Base-by-base conservation (phyloP, 2,797 vertebrate species). In the Anguilla obscura region DNA sequence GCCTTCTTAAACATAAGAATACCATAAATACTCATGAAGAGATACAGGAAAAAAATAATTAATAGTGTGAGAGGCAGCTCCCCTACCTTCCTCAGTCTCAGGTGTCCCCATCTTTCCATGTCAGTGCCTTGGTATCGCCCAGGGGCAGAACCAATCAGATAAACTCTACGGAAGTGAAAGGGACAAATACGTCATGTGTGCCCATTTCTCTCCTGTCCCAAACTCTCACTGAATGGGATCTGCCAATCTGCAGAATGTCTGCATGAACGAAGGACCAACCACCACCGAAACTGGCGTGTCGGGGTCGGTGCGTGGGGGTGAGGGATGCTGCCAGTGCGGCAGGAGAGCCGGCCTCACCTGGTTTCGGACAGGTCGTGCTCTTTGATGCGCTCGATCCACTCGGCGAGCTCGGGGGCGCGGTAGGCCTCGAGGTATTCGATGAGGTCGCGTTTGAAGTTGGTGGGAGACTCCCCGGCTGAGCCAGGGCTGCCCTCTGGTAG, bases 91-190 rank as follows among this genome's bases (percentile, higher is more conserved):
- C 97, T 96, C 88, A 99, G 96, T 90, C 95, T 97, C 92, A 99
- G 96, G 92, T 99, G 99, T 86, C 99, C 99, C 99, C 99, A 99
- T 2, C 97, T 97, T 88, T 99, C 97, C 96, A 97, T 99, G 83
- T 98, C 96, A 86, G 93, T 90, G 66, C 98, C 97, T 86, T 97
- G 96, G 87, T 96, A 99, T 88, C 98, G 96, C 86, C 99, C 98
- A n/a, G 99, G 99, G 1, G 96, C 97, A 60, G 99, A 99, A 89
- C 96, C 98, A 87, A 99, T 94, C 80, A 99, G 95, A 93, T 97
- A 97, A 4, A 99, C 97, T 45, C 98, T 97, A 88, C 48, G 2
- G 16, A 84, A 86, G 48, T 7, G 27, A 8, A 30, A 4, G 71
- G 0, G 56, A 21, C 48, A 69, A 7, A 40, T 12, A 54, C 21